Base-by-base conservation (phyloP, 2,888 invertebrate species). In the Drosophila anomelani region DNA sequence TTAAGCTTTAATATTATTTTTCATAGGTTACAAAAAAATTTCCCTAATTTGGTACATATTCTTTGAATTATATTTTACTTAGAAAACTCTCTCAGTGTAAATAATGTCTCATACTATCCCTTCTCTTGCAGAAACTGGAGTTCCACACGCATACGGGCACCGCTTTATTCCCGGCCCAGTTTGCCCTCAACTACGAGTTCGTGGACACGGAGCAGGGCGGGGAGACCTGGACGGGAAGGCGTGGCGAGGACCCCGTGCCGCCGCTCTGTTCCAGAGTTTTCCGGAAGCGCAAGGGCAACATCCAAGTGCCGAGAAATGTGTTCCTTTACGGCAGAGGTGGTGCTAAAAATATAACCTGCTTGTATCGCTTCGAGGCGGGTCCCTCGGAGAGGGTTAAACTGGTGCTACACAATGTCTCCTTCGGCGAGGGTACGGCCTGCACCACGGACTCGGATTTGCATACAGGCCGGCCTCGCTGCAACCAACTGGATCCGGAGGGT, bases 251-350 rank as follows among this genome's bases (percentile, higher is more conserved):
- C 68, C 93, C 94, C 12, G 92, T 92, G 36, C 92, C 92, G 49
- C 80, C 88, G n/a, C 91, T 93, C 0, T 95, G 95, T 88, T 94
- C 94, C 55, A 92, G 95, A 49, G 91, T 95, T n/a, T 95, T 95
- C 92, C 94, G 94, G 38, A 95, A 95, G 80, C 94, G 94, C 72
- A 93, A 94, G 32, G 95, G 95, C 17, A 94, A 95, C 75, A 92
- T 96, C 34, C 94, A 93, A 59, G 95, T 95, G 2, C 95, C 95
- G 0, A 91, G 95, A 17, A 97, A 97, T 91, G 95, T 96, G 4
- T 95, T 97, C 90, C 94, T 97, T 85, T 97, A 95, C 90, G 97
- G 97, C 0, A 94, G 97, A 47, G 97, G 97, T 0, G 97, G 97
- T 7, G 95, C 96, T 38, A 94, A 94, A 74, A 95, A 95, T 77